Conservation (phyloP, 1,140 invertebrate genomes). For the Adelges cooleyi region DNA sequence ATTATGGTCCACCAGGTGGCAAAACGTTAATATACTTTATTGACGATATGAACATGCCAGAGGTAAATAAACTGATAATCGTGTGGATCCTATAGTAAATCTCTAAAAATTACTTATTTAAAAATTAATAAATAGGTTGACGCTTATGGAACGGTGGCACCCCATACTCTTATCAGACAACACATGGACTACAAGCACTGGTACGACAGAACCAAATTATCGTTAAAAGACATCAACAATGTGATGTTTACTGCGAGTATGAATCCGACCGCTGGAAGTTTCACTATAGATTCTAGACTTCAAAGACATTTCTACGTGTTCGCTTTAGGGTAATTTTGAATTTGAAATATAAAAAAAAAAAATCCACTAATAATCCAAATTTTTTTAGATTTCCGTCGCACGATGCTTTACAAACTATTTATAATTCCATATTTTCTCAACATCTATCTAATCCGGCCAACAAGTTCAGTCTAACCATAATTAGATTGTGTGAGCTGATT, state of each 20-base stretch:
- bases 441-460: constrained; percentile 56
- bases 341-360: not conserved
- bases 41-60: constrained; percentile 95
- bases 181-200: constrained; percentile 92
- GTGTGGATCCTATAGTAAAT: not conserved
- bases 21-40: constrained; percentile 89
- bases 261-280: constrained; percentile 93
- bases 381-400: constrained; percentile 61
- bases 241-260: constrained; percentile 90
- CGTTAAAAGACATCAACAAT: constrained; percentile 84
- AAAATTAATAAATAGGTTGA: constrained; percentile 51
- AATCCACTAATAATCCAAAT: not conserved
- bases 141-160: constrained; percentile 86
- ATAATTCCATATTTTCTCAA: constrained; percentile 66
- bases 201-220: constrained; percentile 76
- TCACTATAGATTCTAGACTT: constrained; percentile 82
- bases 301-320: constrained; percentile 91
- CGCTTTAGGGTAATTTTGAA: constrained; percentile 52
- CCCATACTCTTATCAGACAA: constrained; percentile 85
- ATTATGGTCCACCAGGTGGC: constrained; percentile 82
- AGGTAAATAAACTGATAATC: constrained; percentile 42
- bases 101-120: not conserved
- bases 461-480: constrained; percentile 52
- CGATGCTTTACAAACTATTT: constrained; percentile 74
- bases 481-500: constrained; percentile 48